Percentiles rank a stretch among this genome's conserved stretches.
Evolutionary conservation across 1,140 invertebrate species (phyloP).

Genomic region (Drosophila carrolli): DNA sequence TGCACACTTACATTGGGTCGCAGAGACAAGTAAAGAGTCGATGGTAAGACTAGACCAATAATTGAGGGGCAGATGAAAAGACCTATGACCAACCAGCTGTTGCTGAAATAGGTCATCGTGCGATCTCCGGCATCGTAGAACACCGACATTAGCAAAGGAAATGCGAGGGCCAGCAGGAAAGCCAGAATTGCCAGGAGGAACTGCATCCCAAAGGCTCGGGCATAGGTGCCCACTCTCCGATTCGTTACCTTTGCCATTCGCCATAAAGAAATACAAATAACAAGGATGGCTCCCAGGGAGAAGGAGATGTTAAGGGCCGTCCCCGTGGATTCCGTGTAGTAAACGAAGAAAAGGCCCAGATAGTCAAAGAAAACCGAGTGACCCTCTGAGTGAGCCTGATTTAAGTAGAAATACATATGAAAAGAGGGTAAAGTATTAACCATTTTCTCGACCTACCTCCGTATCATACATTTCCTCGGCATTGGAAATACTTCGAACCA

Average conservation of each 20-base stretch:
- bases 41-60: conserved; percentile 68
- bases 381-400: conserved; percentile 79
- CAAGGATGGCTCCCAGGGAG: conserved; percentile 84
- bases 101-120: conserved; percentile 89
- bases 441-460: conserved; percentile 29
- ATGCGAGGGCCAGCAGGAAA: conserved; percentile 84
- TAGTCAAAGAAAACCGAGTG: conserved; percentile 93
- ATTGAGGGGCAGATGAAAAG: conserved; percentile 86
- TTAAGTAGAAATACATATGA: no score
- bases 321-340: conserved; percentile 87
- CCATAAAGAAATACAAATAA: conserved; percentile 83
- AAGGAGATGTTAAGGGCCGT: conserved; percentile 86
- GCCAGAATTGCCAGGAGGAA: conserved; percentile 59
- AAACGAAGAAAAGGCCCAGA: conserved; percentile 89
- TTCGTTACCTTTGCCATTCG: conserved; percentile 50
- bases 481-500: conserved; percentile 87
- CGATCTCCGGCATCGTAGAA: conserved; percentile 83
- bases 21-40: conserved; percentile 45
- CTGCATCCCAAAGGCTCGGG: conserved; percentile 58
- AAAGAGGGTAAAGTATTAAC: no score
- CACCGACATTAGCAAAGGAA: conserved; percentile 85
- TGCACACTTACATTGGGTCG: conserved; percentile 86
- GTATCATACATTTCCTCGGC: conserved; percentile 86
- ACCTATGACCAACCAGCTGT: conserved; percentile 87
- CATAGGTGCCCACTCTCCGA: conserved; percentile 31